Percentiles rank a stretch among this genome's conserved stretches.
phyloP scores from a whole-genome alignment of 2,797 vertebrate species.

The Toxotes lorentzi region DNA sequence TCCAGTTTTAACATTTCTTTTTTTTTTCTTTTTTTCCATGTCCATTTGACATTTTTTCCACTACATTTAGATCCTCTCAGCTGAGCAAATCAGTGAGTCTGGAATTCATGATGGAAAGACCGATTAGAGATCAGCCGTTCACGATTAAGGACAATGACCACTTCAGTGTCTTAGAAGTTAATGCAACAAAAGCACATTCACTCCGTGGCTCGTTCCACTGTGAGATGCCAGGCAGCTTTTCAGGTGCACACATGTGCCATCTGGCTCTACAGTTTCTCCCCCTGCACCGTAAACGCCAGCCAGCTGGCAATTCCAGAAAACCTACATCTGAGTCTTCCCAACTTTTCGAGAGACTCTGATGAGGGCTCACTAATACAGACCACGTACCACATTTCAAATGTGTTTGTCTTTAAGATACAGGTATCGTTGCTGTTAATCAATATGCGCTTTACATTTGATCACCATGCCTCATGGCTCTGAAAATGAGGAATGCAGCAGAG shows the following conservation, averaged over 20 bases:
- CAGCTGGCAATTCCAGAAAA: constrained; percentile 32
- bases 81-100: constrained; percentile 22
- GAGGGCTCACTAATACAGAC: background rate
- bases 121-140: background rate
- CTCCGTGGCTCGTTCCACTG: constrained; percentile 14
- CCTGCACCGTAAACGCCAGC: constrained; percentile 4
- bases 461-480: background rate
- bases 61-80: constrained; percentile 3
- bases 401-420: constrained; percentile 6
- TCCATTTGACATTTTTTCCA: constrained; percentile 17
- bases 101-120: constrained; percentile 12
- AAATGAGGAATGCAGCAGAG: constrained; percentile 31
- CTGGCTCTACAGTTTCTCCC: constrained; percentile 22
- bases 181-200: constrained; percentile 23
- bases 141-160: background rate
- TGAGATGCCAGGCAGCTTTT: constrained; percentile 27
- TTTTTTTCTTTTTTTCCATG: background rate
- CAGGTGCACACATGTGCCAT: constrained; percentile 27
- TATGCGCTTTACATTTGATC: constrained; percentile 25
- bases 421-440: constrained; percentile 12
- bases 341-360: constrained; percentile 1
- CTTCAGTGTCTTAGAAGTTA: constrained; percentile 5
- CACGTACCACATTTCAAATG: constrained; percentile 20
- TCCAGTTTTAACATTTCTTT: background rate
- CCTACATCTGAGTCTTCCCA: constrained; percentile 26